phyloP scores from a whole-genome alignment of 2,797 vertebrate genomes.

The Sebastes kiyomatsui region DNA sequence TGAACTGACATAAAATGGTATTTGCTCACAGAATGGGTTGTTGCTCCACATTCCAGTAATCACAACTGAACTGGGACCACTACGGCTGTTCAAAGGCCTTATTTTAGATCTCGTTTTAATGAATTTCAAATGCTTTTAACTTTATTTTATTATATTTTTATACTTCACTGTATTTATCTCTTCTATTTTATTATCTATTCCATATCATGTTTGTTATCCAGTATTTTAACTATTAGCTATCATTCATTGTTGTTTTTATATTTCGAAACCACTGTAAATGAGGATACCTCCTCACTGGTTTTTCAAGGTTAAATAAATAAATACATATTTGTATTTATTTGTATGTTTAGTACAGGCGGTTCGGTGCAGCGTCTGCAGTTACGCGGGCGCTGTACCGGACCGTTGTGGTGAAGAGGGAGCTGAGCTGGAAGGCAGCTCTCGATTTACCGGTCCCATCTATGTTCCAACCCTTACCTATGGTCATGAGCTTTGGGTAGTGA shows the following conservation, averaged over 20 bases:
- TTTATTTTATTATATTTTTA: not conserved
- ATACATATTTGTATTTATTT: not conserved
- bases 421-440: too few species aligned
- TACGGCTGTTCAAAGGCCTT: not conserved
- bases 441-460: too few species aligned
- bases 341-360: not conserved
- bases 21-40: too few species aligned
- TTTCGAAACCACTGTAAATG: not conserved
- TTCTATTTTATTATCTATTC: too few species aligned
- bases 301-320: not conserved
- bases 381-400: too few species aligned
- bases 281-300: not conserved
- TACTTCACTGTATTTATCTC: too few species aligned
- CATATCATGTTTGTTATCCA: too few species aligned
- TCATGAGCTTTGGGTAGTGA: too few species aligned
- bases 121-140: not conserved
- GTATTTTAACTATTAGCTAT: not conserved
- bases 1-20: not conserved
- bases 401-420: too few species aligned
- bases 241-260: not conserved
- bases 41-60: not conserved
- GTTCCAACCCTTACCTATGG: too few species aligned
- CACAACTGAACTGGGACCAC: not conserved
- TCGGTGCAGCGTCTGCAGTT: too few species aligned
- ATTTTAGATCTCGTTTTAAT: not conserved